phyloP scores from a whole-genome alignment of 2,888 invertebrate species.

The Nomada ferruginata region DNA sequence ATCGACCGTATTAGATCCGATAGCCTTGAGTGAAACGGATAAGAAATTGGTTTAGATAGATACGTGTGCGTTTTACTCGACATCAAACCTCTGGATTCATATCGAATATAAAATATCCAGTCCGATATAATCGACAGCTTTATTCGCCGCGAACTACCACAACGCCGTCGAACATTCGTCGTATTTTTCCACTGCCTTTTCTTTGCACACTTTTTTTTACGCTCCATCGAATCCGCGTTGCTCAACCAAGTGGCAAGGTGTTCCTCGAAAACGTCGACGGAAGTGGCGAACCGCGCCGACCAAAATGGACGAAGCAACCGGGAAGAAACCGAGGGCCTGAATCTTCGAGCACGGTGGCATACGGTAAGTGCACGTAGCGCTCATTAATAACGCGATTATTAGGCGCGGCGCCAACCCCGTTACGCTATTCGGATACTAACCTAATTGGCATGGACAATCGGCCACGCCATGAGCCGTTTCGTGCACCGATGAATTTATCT shows the following conservation, averaged over 20 bases:
- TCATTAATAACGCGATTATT: slow-evolving; percentile 81
- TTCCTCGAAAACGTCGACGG: neutral
- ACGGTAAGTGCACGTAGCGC: slow-evolving; percentile 55
- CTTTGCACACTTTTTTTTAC: too few species aligned
- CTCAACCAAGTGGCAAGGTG: neutral
- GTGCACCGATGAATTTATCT: slow-evolving; percentile 77
- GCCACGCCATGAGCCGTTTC: slow-evolving; percentile 76
- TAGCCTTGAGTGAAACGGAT: neutral
- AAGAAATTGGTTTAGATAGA: neutral
- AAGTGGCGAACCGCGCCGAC: too few species aligned
- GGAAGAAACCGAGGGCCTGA: slow-evolving; percentile 4
- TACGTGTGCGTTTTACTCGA: neutral
- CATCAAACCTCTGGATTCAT: neutral
- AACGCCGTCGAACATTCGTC: too few species aligned
- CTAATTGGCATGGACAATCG: slow-evolving; percentile 81
- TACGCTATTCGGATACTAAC: slow-evolving; percentile 79
- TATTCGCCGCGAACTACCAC: neutral
- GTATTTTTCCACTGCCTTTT: too few species aligned
- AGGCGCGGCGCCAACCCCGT: slow-evolving; percentile 77
- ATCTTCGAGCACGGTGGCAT: slow-evolving; percentile 9
- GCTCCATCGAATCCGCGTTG: too few species aligned
- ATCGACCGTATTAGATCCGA: slow-evolving; percentile 2
- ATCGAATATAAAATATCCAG: neutral
- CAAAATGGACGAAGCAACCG: slow-evolving; percentile 22
- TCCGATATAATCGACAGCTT: neutral